Base-by-base conservation (phyloP, 2,888 invertebrate genomes). In the Crioceris asparagi region DNA sequence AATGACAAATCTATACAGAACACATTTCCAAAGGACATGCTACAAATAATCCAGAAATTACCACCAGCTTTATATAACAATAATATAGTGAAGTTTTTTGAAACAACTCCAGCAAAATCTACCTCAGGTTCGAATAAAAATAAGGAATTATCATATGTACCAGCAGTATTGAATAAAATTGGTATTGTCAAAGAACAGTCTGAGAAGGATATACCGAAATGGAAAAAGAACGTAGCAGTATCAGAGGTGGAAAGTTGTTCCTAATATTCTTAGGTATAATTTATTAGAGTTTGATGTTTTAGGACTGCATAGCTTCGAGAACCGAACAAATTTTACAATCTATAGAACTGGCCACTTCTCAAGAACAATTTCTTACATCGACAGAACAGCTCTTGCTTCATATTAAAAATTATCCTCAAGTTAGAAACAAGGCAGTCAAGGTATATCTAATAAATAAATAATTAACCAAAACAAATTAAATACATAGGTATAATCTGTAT, bases 301-400 rank as follows among this genome's bases (percentile, higher is more conserved):
- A 75, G 69, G 64, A 68, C 21, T 72, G 74, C 49, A 74, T 82
- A 40, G 68, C 71, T 43, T 74, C 77, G 1, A 69, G 79, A 49
- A 81, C 80, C 2, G 70, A 71, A 21, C 76, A 79, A 55, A 72
- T 82, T 33, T 68, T 82, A 44, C 69, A 71, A 3, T 71, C 75
- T 10, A 68, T 82, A 32, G 62, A 64, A 25, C 64, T 64, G 3
- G 77, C 79, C 0, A 70, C 71, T 52, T 70, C 69, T 1, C 61
- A 65, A 4, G 67, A 69, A 12, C 76, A 79, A 8, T 70, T 71
- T 43, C 60, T 73, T 41, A 69, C 71, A 35, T 68, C 82, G 48
- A 61, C 82, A 1, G 79, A 81, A 52, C 77, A 80, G 50, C 68
- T 87, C 29, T 72, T 79, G 19, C 62, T 66, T 1, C 85, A 87